Base-by-base conservation (phyloP, 1,140 invertebrate species). In the Episyrphus balteatus region DNA sequence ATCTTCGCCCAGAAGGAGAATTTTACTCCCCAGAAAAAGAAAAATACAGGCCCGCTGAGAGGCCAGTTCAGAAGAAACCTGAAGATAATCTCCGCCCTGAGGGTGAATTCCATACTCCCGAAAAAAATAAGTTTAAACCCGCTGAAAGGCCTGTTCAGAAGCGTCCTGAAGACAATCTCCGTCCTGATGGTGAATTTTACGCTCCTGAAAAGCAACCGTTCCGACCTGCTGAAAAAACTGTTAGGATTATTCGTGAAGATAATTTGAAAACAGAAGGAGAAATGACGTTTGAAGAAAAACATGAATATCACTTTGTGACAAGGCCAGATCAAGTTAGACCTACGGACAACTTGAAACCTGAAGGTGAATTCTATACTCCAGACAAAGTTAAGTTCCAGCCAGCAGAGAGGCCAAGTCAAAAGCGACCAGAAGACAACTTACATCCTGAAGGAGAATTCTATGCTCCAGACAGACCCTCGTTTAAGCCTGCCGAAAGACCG, bases 131-230 rank as follows among this genome's bases (percentile, higher is more conserved):
- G 39, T 60, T 58, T 55, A 49, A 56, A 18, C 69, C 69, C n/a
- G 77, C 73, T 0, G 81, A 83, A 49, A 62, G 74, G 56, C 62
- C 71, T 40, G 69, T 64, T 21, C 73, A 70, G 13, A 75, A 70
- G 39, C 75, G 70, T 54, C 74, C 71, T 7, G 63, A 74, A 54
- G 80, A 83, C 56, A 79, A 86, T 68, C 60, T 86, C n/a, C 75
- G 71, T 57, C 41, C 69, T 57, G 6, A 72, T 56, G 79, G 78
- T 40, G 74, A 78, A 59, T 79, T 81, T 62, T 73, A 76, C 48
- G 71, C 70, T 43, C 71, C 70, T 46, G 73, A 74, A 54, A 69
- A 72, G 46, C 66, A 75, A 41, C 62, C 74, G 51, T 54, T 55
- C 26, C 31, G 36, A 15, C 75, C 72, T 50, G 67, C 66, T 50